A percentile compares a stretch with the other conserved stretches of the same genome.
Evolutionary conservation across 1,140 invertebrate species (phyloP).

Genomic region (Oreohelix idahoensis): DNA sequence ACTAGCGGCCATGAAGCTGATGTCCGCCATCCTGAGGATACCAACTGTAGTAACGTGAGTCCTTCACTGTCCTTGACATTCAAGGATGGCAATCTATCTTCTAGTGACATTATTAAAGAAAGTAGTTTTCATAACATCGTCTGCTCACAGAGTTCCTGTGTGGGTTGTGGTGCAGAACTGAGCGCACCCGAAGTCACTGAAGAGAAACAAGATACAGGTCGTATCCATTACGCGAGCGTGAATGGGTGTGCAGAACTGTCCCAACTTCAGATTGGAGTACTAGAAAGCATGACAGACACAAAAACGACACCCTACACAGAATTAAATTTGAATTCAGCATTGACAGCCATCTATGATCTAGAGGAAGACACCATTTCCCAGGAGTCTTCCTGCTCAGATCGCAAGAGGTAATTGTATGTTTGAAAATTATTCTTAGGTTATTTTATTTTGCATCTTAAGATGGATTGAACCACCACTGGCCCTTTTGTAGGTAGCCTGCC

Average conservation of each 20-base stretch:
- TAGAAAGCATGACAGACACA: neutral
- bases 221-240: neutral
- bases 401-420: neutral
- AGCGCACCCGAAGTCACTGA: neutral
- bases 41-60: neutral
- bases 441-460: too few species aligned
- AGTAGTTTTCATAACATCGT: neutral
- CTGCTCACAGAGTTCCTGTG: neutral
- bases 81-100: neutral
- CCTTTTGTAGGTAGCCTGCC: too few species aligned
- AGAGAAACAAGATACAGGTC: neutral
- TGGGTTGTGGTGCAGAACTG: neutral
- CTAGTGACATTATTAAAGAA: neutral
- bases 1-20: neutral
- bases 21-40: neutral
- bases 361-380: neutral
- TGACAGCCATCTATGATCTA: neutral
- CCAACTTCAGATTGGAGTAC: neutral
- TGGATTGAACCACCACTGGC: too few species aligned
- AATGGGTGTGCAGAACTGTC: neutral
- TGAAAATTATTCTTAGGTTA: too few species aligned
- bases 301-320: neutral
- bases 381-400: neutral
- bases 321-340: too few species aligned
- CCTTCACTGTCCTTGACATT: neutral